A percentile compares a stretch with the other conserved stretches of the same genome.
These are phyloP conservation scores for Stictocephala bisonia DNA, from an alignment of 2,888 invertebrate genomes.

Conservation along the genomic window DNA sequence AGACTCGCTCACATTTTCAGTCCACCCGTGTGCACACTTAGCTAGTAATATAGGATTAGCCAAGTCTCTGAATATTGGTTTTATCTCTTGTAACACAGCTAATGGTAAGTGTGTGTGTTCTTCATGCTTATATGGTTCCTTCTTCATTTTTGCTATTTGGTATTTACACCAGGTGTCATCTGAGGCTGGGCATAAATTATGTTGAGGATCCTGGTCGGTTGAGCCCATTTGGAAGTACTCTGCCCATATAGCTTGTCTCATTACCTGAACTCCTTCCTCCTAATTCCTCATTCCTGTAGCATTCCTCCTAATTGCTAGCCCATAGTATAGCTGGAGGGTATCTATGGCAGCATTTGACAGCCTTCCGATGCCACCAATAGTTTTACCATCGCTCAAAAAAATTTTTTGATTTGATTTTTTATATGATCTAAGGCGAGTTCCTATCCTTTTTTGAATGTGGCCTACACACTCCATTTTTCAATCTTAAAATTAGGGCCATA, in stretches of 20 bases:
- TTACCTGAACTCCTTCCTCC: too few relatives aligned
- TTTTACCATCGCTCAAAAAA: background rate
- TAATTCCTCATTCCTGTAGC: background rate
- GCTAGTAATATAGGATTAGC: too few relatives aligned
- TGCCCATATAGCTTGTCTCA: background rate
- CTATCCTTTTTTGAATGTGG: constrained; percentile 21
- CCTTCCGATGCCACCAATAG: background rate
- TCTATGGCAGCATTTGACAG: constrained; percentile 6
- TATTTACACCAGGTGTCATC: background rate
- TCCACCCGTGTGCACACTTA: too few relatives aligned
- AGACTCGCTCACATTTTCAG: too few relatives aligned
- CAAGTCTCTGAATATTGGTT: too few relatives aligned
- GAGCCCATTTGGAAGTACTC: background rate
- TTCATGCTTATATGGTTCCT: too few relatives aligned
- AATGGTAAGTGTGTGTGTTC: too few relatives aligned
- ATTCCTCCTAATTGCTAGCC: constrained; percentile 12
- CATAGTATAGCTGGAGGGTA: background rate
- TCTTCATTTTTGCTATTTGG: background rate
- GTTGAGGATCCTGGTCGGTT: background rate
- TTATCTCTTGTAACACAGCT: too few relatives aligned
- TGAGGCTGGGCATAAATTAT: background rate
- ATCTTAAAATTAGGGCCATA: constrained; percentile 21
- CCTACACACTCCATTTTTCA: constrained; percentile 34
- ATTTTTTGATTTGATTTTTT: background rate
- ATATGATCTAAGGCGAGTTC: constrained; percentile 2